These are phyloP conservation scores for Lycocerus yunnanus DNA, from an alignment of 2,888 invertebrate genomes.

Conservation along the genomic window DNA sequence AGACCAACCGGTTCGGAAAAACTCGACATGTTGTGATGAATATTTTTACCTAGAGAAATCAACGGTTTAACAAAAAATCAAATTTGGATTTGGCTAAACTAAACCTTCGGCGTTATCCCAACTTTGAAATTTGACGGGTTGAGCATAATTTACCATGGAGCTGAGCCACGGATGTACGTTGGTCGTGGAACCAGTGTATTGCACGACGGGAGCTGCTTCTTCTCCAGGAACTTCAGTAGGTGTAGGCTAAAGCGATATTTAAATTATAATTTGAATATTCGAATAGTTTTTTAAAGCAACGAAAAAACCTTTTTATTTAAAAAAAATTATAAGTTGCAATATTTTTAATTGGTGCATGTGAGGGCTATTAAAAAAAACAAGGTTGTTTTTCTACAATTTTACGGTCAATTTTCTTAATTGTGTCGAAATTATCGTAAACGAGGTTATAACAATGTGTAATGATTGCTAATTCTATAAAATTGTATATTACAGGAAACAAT, in stretches of 20 bases:
- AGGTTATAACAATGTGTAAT: background rate
- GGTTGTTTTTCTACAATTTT: background rate
- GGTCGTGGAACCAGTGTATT: constrained; percentile 96
- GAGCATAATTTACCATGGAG: constrained; percentile 99
- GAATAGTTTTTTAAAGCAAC: too few species aligned
- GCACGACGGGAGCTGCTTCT: constrained; percentile 69
- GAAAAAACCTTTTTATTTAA: background rate
- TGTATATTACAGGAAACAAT: background rate
- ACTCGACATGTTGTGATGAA: constrained; percentile 98
- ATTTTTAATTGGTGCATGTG: background rate
- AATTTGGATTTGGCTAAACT: too few species aligned
- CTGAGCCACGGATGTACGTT: constrained; percentile 99
- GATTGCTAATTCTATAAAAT: background rate
- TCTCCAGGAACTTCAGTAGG: constrained; percentile 64
- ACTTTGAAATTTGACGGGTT: constrained; percentile 98
- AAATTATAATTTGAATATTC: background rate
- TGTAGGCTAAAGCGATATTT: constrained; percentile 47
- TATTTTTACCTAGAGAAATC: constrained; percentile 79
- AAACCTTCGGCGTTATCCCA: constrained; percentile 97
- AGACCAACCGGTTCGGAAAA: constrained; percentile 98
- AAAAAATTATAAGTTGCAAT: too few species aligned
- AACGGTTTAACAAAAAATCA: too few species aligned
- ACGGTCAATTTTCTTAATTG: background rate
- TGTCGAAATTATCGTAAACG: background rate
- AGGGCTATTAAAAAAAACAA: background rate